Evolutionary conservation across 2,113 vertebrate species (phyloP).

Genomic region (Cyprinodon tularosa): DNA sequence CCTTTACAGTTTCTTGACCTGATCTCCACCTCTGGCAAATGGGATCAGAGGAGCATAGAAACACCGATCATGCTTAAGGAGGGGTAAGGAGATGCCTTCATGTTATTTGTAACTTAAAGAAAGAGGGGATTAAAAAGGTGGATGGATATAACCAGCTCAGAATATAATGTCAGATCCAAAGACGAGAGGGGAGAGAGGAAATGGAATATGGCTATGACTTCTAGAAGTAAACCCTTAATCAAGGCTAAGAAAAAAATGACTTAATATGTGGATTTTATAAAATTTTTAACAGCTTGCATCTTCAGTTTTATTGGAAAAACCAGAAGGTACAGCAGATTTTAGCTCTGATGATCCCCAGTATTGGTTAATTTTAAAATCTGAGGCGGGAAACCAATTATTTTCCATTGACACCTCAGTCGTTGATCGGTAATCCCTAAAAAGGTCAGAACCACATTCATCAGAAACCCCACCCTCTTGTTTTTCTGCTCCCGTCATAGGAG

Average conservation of each 20-base stretch:
- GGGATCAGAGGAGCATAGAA: slow-evolving; percentile 95
- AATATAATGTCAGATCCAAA: background rate
- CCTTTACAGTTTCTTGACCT: slow-evolving; percentile 91
- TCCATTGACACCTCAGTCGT: background rate
- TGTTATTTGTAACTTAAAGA: background rate
- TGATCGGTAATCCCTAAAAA: background rate
- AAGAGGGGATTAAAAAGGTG: background rate
- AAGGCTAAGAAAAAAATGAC: no score
- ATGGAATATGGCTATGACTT: no score
- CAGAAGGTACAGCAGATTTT: background rate
- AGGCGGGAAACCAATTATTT: background rate
- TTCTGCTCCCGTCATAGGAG: slow-evolving; percentile 85
- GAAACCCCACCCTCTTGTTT: slow-evolving; percentile 67
- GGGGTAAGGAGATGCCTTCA: slow-evolving; percentile 83
- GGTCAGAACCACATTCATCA: slow-evolving; percentile 46
- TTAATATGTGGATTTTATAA: no score
- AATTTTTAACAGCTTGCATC: no score
- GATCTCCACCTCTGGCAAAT: slow-evolving; percentile 96
- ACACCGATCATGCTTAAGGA: slow-evolving; percentile 98
- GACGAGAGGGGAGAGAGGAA: no score
- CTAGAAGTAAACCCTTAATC: no score
- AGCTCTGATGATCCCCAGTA: background rate
- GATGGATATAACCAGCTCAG: no score
- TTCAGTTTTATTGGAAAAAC: background rate
- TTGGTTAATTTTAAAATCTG: background rate